phyloP scores from a whole-genome alignment of 2,113 vertebrate genomes.

The Scalopus aquaticus region DNA sequence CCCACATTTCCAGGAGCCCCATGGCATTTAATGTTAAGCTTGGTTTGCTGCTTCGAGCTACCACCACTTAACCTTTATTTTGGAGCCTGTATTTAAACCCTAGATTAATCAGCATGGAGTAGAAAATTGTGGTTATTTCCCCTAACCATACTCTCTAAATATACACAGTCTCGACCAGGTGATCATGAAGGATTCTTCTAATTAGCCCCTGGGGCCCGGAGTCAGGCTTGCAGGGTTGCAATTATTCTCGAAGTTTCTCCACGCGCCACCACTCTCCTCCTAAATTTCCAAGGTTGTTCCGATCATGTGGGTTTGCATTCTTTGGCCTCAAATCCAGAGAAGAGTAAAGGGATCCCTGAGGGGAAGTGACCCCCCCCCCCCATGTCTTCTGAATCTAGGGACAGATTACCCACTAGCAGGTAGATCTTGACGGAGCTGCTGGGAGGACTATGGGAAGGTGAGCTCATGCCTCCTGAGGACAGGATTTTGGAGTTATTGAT shows the following conservation, averaged over 20 bases:
- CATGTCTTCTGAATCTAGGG: neutral
- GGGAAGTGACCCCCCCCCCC: neutral
- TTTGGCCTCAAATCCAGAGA: neutral
- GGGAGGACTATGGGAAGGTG: neutral
- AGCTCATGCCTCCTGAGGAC: neutral
- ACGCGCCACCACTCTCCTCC: neutral
- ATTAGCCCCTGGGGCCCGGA: neutral
- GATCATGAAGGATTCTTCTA: neutral
- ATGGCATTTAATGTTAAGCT: neutral
- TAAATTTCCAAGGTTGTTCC: neutral
- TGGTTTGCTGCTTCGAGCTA: neutral
- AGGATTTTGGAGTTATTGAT: neutral
- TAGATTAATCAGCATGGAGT: neutral
- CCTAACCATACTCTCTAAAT: neutral
- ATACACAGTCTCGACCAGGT: neutral
- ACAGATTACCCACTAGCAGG: neutral
- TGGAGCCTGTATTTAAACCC: slow-evolving; percentile 6
- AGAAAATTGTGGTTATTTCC: neutral
- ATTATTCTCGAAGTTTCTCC: neutral
- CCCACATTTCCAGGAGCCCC: slow-evolving; percentile 1
- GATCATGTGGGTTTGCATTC: neutral
- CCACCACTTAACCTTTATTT: neutral
- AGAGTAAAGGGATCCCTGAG: neutral
- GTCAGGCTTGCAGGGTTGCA: neutral
- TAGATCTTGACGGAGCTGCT: fast-evolving